phyloP scores from a whole-genome alignment of 2,797 vertebrate genomes.

The Allochrocebus solatus region DNA sequence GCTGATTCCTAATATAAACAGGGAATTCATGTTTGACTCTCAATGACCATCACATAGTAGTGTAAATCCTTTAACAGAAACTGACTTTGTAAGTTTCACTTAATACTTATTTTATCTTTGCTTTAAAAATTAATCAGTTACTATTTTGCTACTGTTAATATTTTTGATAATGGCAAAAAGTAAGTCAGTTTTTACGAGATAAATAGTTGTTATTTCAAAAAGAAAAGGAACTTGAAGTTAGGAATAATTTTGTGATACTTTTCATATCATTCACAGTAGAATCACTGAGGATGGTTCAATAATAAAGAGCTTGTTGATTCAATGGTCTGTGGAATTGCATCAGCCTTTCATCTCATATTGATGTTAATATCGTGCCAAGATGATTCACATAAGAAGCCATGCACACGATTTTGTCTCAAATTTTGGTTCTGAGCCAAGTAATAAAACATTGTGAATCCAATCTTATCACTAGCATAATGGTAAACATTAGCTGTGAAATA shows the following conservation, averaged over 20 bases:
- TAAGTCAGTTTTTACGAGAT: neutral
- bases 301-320: neutral
- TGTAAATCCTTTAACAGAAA: neutral
- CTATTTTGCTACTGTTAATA: neutral
- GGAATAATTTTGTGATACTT: neutral
- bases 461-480: neutral
- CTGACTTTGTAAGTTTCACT: neutral
- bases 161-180: neutral
- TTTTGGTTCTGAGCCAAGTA: neutral
- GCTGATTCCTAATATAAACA: neutral
- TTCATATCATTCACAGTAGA: neutral
- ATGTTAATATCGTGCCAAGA: neutral
- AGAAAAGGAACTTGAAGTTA: neutral
- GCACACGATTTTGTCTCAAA: neutral
- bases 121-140: neutral
- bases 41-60: no score
- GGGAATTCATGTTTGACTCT: neutral
- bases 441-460: neutral
- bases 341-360: neutral
- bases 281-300: neutral
- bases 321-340: neutral
- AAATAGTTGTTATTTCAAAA: neutral
- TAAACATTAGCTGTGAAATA: slow-evolving; percentile 23
- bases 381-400: neutral
- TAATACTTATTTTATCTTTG: neutral